Evolutionary conservation across 2,113 vertebrate genomes (phyloP).

Genomic region (Pheucticus melanocephalus): DNA sequence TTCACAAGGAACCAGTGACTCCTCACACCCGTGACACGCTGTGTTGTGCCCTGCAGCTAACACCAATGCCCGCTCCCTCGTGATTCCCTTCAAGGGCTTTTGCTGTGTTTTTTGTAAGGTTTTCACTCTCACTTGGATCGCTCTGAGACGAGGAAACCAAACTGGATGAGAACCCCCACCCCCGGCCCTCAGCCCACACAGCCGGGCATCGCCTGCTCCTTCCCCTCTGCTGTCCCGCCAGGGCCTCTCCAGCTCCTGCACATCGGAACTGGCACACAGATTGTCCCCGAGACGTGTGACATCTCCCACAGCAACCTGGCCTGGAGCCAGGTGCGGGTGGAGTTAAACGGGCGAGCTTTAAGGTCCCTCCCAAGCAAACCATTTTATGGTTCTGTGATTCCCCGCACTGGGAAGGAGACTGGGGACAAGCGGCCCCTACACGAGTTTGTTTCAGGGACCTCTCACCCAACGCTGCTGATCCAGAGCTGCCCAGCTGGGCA

Average conservation of each 20-base stretch:
- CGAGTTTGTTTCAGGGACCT: neutral
- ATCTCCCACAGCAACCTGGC: rapidly evolving
- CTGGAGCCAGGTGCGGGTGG: rapidly evolving
- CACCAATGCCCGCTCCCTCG: neutral
- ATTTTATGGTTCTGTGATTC: neutral
- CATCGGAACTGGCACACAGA: rapidly evolving
- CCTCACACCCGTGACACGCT: neutral
- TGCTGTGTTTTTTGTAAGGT: rapidly evolving
- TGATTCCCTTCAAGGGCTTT: neutral
- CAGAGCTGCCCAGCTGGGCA: neutral
- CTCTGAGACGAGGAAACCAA: neutral
- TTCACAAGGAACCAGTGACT: neutral
- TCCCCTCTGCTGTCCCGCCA: rapidly evolving
- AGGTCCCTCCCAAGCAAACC: neutral
- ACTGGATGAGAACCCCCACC: rapidly evolving
- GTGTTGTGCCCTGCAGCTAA: neutral
- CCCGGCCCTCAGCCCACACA: rapidly evolving
- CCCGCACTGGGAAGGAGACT: rapidly evolving
- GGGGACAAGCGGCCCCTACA: too few species aligned
- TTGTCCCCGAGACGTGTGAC: rapidly evolving
- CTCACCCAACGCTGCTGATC: rapidly evolving
- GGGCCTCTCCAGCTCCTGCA: rapidly evolving
- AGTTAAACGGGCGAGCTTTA: rapidly evolving
- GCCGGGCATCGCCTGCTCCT: rapidly evolving
- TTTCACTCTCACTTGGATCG: neutral